Evolutionary conservation across 2,797 vertebrate genomes (phyloP).

Genomic region (Semaprochilodus insignis): DNA sequence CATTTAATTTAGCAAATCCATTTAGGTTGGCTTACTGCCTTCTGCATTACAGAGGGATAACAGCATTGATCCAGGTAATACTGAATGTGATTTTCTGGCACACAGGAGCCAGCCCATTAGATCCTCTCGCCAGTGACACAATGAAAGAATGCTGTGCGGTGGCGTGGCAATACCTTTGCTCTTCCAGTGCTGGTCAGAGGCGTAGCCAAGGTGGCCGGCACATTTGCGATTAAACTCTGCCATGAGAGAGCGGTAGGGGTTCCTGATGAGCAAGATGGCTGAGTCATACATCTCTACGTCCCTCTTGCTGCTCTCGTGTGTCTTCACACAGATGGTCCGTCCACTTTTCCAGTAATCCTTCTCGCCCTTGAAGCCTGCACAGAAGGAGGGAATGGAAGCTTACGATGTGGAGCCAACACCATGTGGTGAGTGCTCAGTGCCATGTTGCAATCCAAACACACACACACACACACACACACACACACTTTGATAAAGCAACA

Average conservation of each 20-base stretch:
- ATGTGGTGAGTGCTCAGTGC: conserved; percentile 26
- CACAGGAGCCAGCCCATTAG: background rate
- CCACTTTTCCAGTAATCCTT: conserved; percentile 98
- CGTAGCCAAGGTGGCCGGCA: conserved; percentile 94
- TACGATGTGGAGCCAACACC: conserved; percentile 25
- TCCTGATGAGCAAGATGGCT: conserved; percentile 91
- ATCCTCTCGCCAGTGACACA: background rate
- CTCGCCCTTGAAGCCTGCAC: conserved; percentile 95
- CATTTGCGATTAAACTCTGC: conserved; percentile 98
- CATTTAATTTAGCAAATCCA: background rate
- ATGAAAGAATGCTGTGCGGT: background rate
- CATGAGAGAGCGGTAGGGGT: conserved; percentile 92
- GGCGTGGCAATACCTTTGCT: conserved; percentile 84
- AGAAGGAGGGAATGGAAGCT: conserved; percentile 39
- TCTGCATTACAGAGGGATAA: conserved; percentile 16
- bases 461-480: conserved; percentile 33
- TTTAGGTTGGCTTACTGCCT: background rate
- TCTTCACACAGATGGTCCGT: conserved; percentile 95
- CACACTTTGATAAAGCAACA: background rate
- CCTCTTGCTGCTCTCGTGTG: conserved; percentile 92
- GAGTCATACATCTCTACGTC: conserved; percentile 96
- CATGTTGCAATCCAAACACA: conserved; percentile 37
- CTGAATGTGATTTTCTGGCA: background rate
- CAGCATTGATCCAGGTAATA: background rate
- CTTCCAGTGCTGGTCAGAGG: conserved; percentile 91